Percentiles rank a stretch among this genome's conserved stretches.
These are phyloP conservation scores for Panthera leo DNA, from an alignment of 2,113 vertebrate species.

Conservation along the genomic window DNA sequence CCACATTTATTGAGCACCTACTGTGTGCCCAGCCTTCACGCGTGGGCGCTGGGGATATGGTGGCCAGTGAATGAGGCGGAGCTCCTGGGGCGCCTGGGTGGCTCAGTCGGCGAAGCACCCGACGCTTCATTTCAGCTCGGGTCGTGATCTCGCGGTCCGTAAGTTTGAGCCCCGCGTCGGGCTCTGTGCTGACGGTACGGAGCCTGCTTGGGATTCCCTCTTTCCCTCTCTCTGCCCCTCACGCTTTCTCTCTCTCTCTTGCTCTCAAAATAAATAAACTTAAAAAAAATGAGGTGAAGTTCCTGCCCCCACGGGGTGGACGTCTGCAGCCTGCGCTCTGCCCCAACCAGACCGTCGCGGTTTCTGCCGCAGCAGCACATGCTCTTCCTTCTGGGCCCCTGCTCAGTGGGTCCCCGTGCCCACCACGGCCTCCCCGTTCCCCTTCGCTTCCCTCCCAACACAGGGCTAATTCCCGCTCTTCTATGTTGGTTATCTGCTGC, in stretches of 20 bases:
- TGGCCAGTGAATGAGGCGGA: accelerated
- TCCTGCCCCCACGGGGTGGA: accelerated
- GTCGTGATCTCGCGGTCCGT: no score
- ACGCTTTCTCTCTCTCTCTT: no score
- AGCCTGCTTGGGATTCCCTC: no score
- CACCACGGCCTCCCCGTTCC: no score
- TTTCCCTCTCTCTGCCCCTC: no score
- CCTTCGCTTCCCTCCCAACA: background rate
- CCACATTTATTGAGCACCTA: background rate
- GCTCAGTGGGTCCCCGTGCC: background rate
- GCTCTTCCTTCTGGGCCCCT: background rate
- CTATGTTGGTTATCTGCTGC: background rate
- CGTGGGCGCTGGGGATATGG: background rate
- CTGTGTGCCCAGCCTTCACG: background rate
- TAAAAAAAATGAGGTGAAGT: background rate
- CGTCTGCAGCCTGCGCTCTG: background rate
- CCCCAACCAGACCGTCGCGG: accelerated
- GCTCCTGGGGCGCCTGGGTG: no score
- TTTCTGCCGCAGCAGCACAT: accelerated
- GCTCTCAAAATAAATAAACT: no score
- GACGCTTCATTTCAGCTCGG: no score
- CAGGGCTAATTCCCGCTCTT: background rate
- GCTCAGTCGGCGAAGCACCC: no score
- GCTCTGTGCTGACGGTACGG: no score
- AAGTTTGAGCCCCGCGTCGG: no score